These are phyloP conservation scores for Galbula dea DNA, from an alignment of 2,113 vertebrate species.

Conservation along the genomic window DNA sequence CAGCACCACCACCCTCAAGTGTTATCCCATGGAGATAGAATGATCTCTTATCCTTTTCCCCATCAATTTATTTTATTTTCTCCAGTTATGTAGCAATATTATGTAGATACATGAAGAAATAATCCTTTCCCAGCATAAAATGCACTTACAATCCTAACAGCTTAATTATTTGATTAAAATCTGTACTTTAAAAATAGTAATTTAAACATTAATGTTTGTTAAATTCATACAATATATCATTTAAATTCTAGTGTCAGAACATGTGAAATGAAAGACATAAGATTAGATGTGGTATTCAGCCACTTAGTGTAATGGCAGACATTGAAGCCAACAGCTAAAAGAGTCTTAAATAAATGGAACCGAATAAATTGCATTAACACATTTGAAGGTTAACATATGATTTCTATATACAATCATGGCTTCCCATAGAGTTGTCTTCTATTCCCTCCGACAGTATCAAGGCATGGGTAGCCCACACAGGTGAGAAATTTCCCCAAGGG, in stretches of 20 bases:
- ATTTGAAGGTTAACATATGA: not conserved
- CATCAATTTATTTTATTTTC: too few relatives aligned
- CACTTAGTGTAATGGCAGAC: not conserved
- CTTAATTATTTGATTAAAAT: too few relatives aligned
- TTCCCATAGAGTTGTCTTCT: not conserved
- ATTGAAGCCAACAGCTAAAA: not conserved
- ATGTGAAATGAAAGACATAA: not conserved
- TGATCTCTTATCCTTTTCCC: not conserved
- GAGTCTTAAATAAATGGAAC: not conserved
- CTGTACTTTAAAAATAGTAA: too few relatives aligned
- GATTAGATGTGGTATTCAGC: not conserved
- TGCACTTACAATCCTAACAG: too few relatives aligned
- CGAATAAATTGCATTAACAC: not conserved
- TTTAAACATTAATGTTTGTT: not conserved
- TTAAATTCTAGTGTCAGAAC: not conserved
- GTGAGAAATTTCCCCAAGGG: not conserved
- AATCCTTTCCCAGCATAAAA: too few relatives aligned
- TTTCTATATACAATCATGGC: not conserved
- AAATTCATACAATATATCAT: not conserved
- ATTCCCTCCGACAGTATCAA: not conserved
- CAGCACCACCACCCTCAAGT: not conserved
- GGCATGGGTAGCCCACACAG: fast-evolving
- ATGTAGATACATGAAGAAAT: too few relatives aligned
- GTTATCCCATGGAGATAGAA: not conserved
- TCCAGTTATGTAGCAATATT: too few relatives aligned